Evolutionary conservation across 2,888 invertebrate species (phyloP), one percentile per base, ranked within the genome.

Genomic region (Pseudanteris insignis): DNA sequence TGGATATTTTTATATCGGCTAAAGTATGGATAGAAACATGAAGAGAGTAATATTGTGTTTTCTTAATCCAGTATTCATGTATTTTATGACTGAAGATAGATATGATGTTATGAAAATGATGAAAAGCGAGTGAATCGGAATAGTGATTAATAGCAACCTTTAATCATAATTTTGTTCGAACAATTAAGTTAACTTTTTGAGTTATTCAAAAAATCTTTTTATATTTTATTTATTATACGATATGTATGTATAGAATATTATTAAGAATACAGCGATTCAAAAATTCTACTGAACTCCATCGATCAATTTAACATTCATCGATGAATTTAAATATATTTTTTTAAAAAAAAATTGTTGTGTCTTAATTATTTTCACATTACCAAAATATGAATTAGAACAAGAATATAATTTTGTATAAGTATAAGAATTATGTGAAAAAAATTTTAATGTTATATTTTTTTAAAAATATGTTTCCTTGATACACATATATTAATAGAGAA

Each of bases 211-310:
- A 28, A 33, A 30, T 46, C 30, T 55, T 62, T 61, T 55, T 62
- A 62, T 62, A 55, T 62, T 26, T 41, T 55, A 62, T 62, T 55
- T 55, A 62, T 62, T 62, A 53, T 30, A 38, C 11, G 21, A 26
- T 43, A 28, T 15, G 25, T 37, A 43, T 44, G 13, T 18, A 18
- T 6, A n/a, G n/a, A 18, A 18, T 18, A 18, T 4, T 3, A 3
- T 18, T 18, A 4, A 18, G 6, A 18, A 3, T 6, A 18, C 18
- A 6, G 18, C 18, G 18, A 18, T 18, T n/a, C n/a, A n/a, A 6
- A 18, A 18, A 18, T 18, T 18, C 18, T 18, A 18, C 18, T n/a
- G n/a, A n/a, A 6, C 18, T 18, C 18, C 18, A 6, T 18, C 4
- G 6, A 18, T 18, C 18, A 6, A 18, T 18, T 18, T 3, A 18